These are phyloP conservation scores for Bolborhynchus lineola DNA, from an alignment of 2,113 vertebrate genomes.

Conservation along the genomic window DNA sequence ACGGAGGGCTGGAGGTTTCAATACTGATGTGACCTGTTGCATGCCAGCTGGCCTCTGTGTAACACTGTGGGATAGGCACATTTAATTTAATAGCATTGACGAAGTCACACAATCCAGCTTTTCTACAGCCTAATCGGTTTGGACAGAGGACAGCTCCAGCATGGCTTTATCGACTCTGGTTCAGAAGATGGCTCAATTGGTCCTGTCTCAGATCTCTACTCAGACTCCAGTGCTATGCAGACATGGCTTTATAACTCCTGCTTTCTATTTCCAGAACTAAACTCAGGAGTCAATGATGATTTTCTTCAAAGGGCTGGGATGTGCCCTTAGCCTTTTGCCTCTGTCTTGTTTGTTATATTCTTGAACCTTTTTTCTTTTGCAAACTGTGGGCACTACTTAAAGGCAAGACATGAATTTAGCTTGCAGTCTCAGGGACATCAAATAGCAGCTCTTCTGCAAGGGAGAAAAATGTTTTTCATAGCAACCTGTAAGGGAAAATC, in stretches of 20 bases:
- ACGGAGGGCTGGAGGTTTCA: fast-evolving
- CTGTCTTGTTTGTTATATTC: conserved; percentile 7
- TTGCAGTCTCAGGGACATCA: not conserved
- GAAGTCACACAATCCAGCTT: not conserved
- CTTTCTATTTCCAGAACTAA: conserved; percentile 35
- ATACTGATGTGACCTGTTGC: fast-evolving
- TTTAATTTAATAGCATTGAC: not conserved
- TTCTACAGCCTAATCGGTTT: conserved; percentile 2
- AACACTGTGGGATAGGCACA: fast-evolving
- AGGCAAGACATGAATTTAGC: not conserved
- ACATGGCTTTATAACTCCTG: not conserved
- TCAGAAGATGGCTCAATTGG: not conserved
- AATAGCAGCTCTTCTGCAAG: not conserved
- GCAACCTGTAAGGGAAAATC: not conserved
- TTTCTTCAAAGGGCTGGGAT: conserved; percentile 10
- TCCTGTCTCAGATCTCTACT: not conserved
- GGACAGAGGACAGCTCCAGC: not conserved
- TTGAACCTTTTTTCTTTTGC: not conserved
- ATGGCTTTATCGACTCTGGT: not conserved
- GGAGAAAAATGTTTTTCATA: not conserved
- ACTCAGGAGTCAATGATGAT: conserved; percentile 10
- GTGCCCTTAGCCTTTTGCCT: not conserved
- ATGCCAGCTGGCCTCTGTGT: not conserved
- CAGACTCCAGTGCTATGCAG: not conserved
- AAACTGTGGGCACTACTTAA: not conserved